Conservation (phyloP, 2,888 invertebrate genomes). For the Synergus laeviventris region DNA sequence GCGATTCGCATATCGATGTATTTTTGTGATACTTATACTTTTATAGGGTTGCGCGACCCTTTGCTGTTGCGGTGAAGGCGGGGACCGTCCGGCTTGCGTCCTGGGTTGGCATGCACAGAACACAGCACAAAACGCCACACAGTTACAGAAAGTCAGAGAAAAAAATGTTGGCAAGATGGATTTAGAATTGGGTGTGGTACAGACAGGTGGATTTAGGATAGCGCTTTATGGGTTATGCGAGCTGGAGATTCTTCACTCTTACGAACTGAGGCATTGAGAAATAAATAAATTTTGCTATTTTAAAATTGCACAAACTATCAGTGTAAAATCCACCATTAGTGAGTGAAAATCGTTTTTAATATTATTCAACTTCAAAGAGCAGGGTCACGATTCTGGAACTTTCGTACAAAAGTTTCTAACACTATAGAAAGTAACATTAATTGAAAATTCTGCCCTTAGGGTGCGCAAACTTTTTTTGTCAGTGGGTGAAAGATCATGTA, state of each 20-base stretch:
- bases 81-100: constrained; percentile 75
- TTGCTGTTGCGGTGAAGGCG: constrained; percentile 74
- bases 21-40: constrained; percentile 72
- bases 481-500: no score
- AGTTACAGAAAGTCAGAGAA: constrained; percentile 72
- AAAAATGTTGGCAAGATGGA: constrained; percentile 49
- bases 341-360: no score
- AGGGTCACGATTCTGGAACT: not conserved
- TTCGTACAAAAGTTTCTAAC: not conserved
- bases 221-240: constrained; percentile 24
- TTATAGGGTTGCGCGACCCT: constrained; percentile 75
- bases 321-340: no score
- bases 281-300: constrained; percentile 6
- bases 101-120: constrained; percentile 76
- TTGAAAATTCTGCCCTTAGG: not conserved
- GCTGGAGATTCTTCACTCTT: constrained; percentile 11
- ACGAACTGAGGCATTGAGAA: not conserved
- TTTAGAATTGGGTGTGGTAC: constrained; percentile 22
- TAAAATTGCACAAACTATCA: not conserved
- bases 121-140: constrained; percentile 75
- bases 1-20: constrained; percentile 39
- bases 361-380: not conserved
- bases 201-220: constrained; percentile 34
- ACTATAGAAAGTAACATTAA: not conserved
- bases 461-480: not conserved